Percentiles rank a stretch among this genome's conserved stretches.
phyloP scores from a whole-genome alignment of 2,888 invertebrate genomes.

The Ceraclea dissimilis region DNA sequence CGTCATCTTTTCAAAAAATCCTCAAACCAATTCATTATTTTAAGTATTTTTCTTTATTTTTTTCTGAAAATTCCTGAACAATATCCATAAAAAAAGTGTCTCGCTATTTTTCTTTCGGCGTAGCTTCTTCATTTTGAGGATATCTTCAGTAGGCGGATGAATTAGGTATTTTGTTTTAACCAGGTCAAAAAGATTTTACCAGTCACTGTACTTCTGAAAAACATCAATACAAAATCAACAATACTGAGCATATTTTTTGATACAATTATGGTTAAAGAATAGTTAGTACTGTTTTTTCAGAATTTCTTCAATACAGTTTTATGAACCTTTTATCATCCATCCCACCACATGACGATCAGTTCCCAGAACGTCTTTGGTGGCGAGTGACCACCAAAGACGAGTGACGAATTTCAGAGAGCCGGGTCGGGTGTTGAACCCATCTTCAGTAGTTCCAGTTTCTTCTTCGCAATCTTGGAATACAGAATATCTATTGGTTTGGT shows the following conservation, averaged over 20 bases:
- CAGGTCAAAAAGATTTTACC: too few relatives aligned
- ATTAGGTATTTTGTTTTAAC: too few relatives aligned
- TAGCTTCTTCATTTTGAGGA: too few relatives aligned
- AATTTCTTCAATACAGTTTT: too few relatives aligned
- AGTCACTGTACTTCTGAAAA: too few relatives aligned
- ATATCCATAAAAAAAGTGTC: too few relatives aligned
- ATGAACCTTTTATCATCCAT: constrained; percentile 41
- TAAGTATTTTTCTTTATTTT: too few relatives aligned
- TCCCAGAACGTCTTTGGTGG: constrained; percentile 59
- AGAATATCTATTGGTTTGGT: constrained; percentile 83
- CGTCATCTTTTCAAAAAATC: neutral
- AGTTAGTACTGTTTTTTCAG: neutral
- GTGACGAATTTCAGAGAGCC: constrained; percentile 61
- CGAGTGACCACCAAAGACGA: constrained; percentile 59
- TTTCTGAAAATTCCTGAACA: too few relatives aligned
- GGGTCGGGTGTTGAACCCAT: constrained; percentile 71
- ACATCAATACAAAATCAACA: too few relatives aligned
- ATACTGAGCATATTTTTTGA: neutral
- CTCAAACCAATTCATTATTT: too few relatives aligned
- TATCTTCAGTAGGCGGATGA: too few relatives aligned
- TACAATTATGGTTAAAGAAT: neutral
- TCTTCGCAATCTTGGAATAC: constrained; percentile 86
- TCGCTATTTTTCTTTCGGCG: too few relatives aligned
- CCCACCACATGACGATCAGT: constrained; percentile 52
- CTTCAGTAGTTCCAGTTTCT: constrained; percentile 79